These are phyloP conservation scores for Chrysolina americana DNA, from an alignment of 2,888 invertebrate genomes.

Conservation along the genomic window DNA sequence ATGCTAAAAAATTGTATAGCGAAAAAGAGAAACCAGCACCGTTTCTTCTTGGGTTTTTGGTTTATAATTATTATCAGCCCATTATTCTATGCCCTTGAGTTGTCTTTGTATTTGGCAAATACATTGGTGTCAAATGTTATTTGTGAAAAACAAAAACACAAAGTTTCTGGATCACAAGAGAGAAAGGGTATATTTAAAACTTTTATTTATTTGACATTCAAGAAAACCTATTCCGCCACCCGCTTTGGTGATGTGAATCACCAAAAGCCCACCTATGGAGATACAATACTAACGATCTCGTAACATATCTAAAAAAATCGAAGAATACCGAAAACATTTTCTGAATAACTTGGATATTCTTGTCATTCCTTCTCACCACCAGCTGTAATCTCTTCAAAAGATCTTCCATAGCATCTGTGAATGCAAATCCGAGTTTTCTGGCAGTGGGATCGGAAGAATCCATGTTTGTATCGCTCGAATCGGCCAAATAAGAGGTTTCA, in stretches of 20 bases:
- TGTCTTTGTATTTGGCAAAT: too few species aligned
- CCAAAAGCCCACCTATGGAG: background rate
- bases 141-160: too few species aligned
- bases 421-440: background rate
- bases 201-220: background rate
- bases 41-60: too few species aligned
- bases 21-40: too few species aligned
- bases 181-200: background rate
- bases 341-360: background rate
- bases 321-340: background rate
- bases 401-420: background rate
- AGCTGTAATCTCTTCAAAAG: background rate
- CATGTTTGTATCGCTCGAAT: background rate
- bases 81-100: too few species aligned
- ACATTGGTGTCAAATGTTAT: too few species aligned
- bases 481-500: constrained; percentile 14
- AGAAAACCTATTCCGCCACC: background rate
- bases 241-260: background rate
- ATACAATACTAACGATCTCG: background rate
- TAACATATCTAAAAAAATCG: background rate
- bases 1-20: too few species aligned
- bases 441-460: background rate
- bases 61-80: too few species aligned
- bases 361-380: background rate
- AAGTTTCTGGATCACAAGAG: too few species aligned